These are phyloP conservation scores for Drosophila anomalipes DNA, from an alignment of 2,888 invertebrate genomes.

Conservation along the genomic window DNA sequence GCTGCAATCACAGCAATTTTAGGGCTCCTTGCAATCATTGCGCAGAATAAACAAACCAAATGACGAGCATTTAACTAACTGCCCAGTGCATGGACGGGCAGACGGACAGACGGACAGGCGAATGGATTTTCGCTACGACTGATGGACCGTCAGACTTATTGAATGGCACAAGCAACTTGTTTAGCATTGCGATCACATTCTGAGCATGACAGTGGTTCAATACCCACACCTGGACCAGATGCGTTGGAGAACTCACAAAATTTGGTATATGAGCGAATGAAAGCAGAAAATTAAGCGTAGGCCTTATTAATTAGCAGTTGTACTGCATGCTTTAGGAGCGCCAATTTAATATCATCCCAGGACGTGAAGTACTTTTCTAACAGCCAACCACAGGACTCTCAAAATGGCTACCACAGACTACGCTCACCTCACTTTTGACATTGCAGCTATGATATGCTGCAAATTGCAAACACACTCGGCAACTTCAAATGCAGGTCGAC, in stretches of 20 bases:
- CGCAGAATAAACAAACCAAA: constrained; percentile 79
- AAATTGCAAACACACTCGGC: constrained; percentile 54
- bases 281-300: constrained; percentile 45
- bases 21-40: constrained; percentile 72
- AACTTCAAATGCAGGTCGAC: constrained; percentile 33
- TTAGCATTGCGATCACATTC: constrained; percentile 55
- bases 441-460: constrained; percentile 68
- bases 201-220: constrained; percentile 52
- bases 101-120: constrained; percentile 1
- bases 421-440: constrained; percentile 1
- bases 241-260: not conserved
- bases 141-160: constrained; percentile 3
- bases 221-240: constrained; percentile 1
- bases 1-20: constrained; percentile 75
- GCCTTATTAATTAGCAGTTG: constrained; percentile 66
- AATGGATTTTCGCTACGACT: not conserved
- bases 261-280: constrained; percentile 11
- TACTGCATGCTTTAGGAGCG: constrained; percentile 15
- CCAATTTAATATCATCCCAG: constrained; percentile 47
- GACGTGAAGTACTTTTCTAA: constrained; percentile 51
- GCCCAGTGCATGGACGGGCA: constrained; percentile 38
- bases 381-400: constrained; percentile 28
- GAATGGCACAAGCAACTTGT: constrained; percentile 62
- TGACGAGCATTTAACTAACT: constrained; percentile 80
- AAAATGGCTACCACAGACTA: constrained; percentile 1